These are phyloP conservation scores for Arvicanthis niloticus DNA, from an alignment of 2,113 vertebrate species.

Conservation along the genomic window DNA sequence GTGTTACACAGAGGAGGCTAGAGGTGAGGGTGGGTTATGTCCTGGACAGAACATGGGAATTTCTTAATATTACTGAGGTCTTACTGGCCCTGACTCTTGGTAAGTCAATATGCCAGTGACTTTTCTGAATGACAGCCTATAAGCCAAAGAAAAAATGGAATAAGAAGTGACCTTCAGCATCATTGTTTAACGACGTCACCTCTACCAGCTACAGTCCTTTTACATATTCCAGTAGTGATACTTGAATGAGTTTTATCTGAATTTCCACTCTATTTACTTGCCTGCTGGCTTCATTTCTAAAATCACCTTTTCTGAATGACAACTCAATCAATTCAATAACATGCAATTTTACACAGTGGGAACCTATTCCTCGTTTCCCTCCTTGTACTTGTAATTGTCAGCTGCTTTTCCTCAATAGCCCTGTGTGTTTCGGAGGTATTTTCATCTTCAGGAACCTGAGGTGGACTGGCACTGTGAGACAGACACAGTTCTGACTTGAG, in stretches of 20 bases:
- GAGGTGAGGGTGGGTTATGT: not conserved
- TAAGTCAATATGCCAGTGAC: not conserved
- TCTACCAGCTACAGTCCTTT: conserved; percentile 10
- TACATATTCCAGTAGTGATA: not conserved
- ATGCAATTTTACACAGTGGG: conserved; percentile 66
- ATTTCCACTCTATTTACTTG: conserved; percentile 69
- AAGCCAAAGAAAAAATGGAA: conserved; percentile 26
- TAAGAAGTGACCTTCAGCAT: conserved; percentile 31
- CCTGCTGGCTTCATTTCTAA: conserved; percentile 59
- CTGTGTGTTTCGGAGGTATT: conserved; percentile 37
- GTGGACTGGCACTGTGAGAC: conserved; percentile 2
- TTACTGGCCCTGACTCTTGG: not conserved
- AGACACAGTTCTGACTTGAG: not conserved
- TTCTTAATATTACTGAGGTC: conserved; percentile 5
- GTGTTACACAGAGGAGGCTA: not conserved
- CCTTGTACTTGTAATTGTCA: not conserved
- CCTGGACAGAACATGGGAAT: not conserved
- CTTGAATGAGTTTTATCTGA: conserved; percentile 63
- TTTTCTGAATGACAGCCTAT: not conserved
- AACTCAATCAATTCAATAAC: conserved; percentile 75
- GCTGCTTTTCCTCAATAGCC: conserved; percentile 44
- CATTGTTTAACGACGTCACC: conserved; percentile 52
- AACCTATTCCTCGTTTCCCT: not conserved
- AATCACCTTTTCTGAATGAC: conserved; percentile 77
- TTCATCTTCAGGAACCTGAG: conserved; percentile 39